Conservation (phyloP, 2,888 invertebrate genomes). For the Iselma pallidipennis region DNA sequence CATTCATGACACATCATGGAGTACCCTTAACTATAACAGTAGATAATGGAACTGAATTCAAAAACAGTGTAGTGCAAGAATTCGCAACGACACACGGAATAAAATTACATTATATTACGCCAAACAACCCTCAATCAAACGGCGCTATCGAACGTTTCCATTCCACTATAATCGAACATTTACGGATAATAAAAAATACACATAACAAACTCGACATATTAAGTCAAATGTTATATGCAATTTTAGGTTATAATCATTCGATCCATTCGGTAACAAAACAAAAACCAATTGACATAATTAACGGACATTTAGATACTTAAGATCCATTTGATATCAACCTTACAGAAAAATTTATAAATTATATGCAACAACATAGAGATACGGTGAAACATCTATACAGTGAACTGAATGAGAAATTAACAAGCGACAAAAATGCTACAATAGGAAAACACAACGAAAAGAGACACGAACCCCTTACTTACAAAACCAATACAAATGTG, state of each 20-base stretch:
- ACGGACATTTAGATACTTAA: constrained; percentile 14
- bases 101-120: constrained; percentile 27
- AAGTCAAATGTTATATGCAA: constrained; percentile 3
- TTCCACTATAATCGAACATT: constrained; percentile 20
- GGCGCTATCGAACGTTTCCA: constrained; percentile 22
- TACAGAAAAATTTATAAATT: too few species aligned
- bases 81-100: constrained; percentile 25
- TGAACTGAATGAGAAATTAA: too few species aligned
- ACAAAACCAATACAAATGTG: too few species aligned
- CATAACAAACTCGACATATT: too few species aligned
- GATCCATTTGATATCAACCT: constrained; percentile 16
- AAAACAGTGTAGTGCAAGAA: constrained; percentile 25
- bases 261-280: constrained; percentile 18
- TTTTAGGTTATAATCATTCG: constrained; percentile 18
- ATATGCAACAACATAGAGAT: too few species aligned
- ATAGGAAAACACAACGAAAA: too few species aligned
- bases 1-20: too few species aligned
- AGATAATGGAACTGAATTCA: too few species aligned
- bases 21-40: too few species aligned
- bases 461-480: too few species aligned
- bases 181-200: constrained; percentile 4
- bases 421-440: too few species aligned
- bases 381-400: too few species aligned
- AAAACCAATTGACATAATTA: constrained; percentile 16
- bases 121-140: constrained; percentile 25